Evolutionary conservation across 2,797 vertebrate species (phyloP).

Genomic region (Pipistrellus nathusii): DNA sequence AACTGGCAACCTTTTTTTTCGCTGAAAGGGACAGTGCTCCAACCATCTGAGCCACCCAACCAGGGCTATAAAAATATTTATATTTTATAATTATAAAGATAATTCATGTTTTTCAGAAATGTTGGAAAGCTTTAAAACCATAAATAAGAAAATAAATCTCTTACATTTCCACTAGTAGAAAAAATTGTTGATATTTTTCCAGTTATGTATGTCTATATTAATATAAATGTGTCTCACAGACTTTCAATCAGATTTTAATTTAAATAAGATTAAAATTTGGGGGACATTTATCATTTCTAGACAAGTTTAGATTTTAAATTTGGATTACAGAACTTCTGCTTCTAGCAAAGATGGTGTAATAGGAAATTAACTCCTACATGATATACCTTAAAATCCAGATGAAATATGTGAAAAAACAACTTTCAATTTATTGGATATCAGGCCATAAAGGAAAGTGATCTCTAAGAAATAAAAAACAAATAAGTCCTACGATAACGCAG

Average conservation of each 20-base stretch:
- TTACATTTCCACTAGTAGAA: background rate
- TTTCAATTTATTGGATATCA: constrained; percentile 11
- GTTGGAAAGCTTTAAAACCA: background rate
- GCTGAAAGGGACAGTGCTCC: background rate
- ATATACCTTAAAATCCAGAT: constrained; percentile 2
- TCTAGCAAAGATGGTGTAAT: background rate
- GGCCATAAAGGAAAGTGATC: background rate
- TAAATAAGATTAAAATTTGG: constrained; percentile 44
- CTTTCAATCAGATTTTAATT: constrained; percentile 46
- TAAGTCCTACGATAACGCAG: background rate
- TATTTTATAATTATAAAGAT: constrained; percentile 39
- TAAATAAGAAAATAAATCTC: background rate
- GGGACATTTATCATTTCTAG: background rate
- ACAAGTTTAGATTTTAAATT: constrained; percentile 32
- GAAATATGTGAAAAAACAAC: background rate
- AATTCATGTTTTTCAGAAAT: constrained; percentile 39
- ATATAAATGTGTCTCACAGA: background rate
- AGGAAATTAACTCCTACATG: background rate
- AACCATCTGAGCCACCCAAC: background rate
- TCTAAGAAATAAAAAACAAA: constrained; percentile 52
- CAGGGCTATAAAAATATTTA: background rate
- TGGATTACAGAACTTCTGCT: background rate
- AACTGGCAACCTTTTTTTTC: background rate
- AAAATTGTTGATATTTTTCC: background rate
- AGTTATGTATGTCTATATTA: background rate